Evolutionary conservation across 2,888 invertebrate species (phyloP).

Genomic region (Lacanobia oleracea): DNA sequence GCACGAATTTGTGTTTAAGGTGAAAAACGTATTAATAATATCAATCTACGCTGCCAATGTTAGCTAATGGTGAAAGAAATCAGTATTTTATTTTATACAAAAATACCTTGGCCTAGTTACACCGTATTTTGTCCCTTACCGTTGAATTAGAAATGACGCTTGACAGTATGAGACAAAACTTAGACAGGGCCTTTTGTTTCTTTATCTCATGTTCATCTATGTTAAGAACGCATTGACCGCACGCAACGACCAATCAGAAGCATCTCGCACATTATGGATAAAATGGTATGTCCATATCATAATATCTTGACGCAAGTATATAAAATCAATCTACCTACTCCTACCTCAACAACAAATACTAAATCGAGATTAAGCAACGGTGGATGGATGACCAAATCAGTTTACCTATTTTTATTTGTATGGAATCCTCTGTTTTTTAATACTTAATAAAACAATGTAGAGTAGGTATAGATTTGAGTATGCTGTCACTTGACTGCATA

Average conservation of each 20-base stretch:
- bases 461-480: slow-evolving; percentile 10
- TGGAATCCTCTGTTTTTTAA: slow-evolving; percentile 9
- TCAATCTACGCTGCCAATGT: slow-evolving; percentile 28
- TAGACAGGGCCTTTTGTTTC: background rate
- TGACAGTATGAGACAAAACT: slow-evolving; percentile 12
- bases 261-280: background rate
- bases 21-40: slow-evolving; percentile 26
- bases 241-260: too few species aligned
- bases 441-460: slow-evolving; percentile 16
- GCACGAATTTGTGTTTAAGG: slow-evolving; percentile 4
- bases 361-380: too few species aligned
- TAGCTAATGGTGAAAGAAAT: slow-evolving; percentile 20
- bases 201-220: too few species aligned
- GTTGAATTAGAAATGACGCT: slow-evolving; percentile 11
- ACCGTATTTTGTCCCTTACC: slow-evolving; percentile 4
- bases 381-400: too few species aligned
- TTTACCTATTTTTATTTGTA: slow-evolving; percentile 1
- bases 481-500: slow-evolving; percentile 9
- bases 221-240: too few species aligned
- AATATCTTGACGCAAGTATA: too few species aligned
- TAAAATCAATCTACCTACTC: background rate
- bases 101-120: slow-evolving; percentile 9
- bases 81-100: slow-evolving; percentile 13
- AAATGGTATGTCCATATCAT: slow-evolving; percentile 1
- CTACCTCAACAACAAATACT: background rate